A percentile compares a stretch with the other conserved stretches of the same genome.
phyloP scores from a whole-genome alignment of 2,797 vertebrate genomes.

The Argyrosomus regius region DNA sequence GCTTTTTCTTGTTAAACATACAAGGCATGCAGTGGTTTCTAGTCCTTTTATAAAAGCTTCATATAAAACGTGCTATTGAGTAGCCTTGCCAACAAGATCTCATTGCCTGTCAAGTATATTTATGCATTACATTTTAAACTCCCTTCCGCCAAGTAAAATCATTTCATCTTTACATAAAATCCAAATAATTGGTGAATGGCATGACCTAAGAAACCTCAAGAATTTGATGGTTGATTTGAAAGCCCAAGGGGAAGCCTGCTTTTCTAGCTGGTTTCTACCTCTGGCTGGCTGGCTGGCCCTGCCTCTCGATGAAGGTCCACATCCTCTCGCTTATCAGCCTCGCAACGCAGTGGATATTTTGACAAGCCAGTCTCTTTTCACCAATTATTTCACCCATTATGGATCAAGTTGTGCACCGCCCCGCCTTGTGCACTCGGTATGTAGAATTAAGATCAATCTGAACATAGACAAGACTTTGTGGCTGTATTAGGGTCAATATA shows the following conservation, averaged over 20 bases:
- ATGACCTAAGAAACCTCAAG: slow-evolving; percentile 81
- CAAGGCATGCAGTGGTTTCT: slow-evolving; percentile 52
- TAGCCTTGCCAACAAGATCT: slow-evolving; percentile 68
- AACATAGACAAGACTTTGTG: slow-evolving; percentile 49
- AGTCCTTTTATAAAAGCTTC: slow-evolving; percentile 56
- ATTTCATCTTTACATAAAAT: slow-evolving; percentile 86
- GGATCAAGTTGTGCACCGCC: slow-evolving; percentile 60
- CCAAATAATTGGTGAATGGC: slow-evolving; percentile 86
- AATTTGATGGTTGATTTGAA: slow-evolving; percentile 81
- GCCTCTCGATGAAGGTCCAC: slow-evolving; percentile 73
- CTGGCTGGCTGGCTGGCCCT: slow-evolving; percentile 74
- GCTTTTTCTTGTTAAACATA: slow-evolving; percentile 53
- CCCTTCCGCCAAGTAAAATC: slow-evolving; percentile 79
- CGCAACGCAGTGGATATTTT: slow-evolving; percentile 72
- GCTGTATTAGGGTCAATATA: slow-evolving; percentile 29
- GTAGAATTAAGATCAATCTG: slow-evolving; percentile 69
- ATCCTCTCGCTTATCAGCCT: slow-evolving; percentile 78
- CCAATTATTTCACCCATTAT: slow-evolving; percentile 86
- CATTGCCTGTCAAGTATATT: slow-evolving; percentile 81
- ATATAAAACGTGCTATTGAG: slow-evolving; percentile 60
- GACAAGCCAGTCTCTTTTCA: slow-evolving; percentile 83
- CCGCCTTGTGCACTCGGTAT: slow-evolving; percentile 62
- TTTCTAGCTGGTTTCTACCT: slow-evolving; percentile 79
- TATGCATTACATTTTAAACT: slow-evolving; percentile 72
- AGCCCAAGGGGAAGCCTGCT: slow-evolving; percentile 78